Evolutionary conservation across 2,113 vertebrate species (phyloP).

Genomic region (Syrmaticus mikado): DNA sequence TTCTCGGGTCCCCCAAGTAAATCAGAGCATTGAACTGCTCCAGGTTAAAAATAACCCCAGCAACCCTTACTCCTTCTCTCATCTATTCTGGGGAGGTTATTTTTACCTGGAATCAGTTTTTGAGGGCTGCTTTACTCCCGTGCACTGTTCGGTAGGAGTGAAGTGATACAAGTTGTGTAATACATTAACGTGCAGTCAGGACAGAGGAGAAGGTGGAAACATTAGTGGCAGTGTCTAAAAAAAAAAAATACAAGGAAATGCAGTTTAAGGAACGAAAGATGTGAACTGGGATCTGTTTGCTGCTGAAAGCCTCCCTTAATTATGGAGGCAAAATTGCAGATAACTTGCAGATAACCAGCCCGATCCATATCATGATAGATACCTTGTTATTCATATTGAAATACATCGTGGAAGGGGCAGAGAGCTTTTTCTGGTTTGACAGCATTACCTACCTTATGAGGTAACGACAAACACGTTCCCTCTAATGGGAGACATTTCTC

Average conservation of each 20-base stretch:
- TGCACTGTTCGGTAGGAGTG: not conserved
- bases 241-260: not conserved
- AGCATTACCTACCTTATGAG: not conserved
- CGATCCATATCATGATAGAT: not conserved
- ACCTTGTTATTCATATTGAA: not conserved
- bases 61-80: conserved; percentile 33
- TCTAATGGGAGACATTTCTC: not conserved
- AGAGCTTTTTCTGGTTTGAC: conserved; percentile 7
- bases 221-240: not conserved
- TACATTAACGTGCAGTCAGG: not conserved
- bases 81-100: conserved; percentile 49
- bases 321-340: not conserved
- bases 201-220: not conserved
- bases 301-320: not conserved
- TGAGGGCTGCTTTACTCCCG: not conserved
- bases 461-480: not conserved
- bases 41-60: conserved; percentile 49
- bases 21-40: conserved; percentile 24
- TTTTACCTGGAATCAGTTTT: conserved; percentile 45
- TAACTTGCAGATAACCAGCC: not conserved
- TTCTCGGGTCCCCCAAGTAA: not conserved
- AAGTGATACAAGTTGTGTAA: not conserved
- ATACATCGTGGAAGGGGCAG: not conserved
- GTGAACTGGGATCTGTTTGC: not conserved
- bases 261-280: not conserved